Evolutionary conservation across 1,140 invertebrate genomes (phyloP).

Genomic region (Druon quercuslanigerum): DNA sequence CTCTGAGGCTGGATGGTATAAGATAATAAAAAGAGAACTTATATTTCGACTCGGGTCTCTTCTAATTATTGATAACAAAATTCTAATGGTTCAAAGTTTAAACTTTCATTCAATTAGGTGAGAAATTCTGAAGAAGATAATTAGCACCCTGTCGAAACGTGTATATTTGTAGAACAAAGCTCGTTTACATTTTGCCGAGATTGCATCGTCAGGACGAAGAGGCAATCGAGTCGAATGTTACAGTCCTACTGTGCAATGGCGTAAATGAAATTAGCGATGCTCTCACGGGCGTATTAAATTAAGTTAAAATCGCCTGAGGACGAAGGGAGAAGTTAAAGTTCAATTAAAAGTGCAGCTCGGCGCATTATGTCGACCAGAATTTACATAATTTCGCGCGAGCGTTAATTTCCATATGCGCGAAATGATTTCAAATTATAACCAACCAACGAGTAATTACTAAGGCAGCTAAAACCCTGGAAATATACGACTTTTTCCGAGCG

Average conservation of each 20-base stretch:
- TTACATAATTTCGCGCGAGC: slow-evolving; percentile 18
- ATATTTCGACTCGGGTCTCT: no score
- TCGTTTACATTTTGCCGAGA: no score
- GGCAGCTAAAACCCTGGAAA: slow-evolving; percentile 4
- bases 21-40: no score
- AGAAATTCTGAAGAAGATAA: no score
- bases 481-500: neutral
- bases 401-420: slow-evolving; percentile 18
- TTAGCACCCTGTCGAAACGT: no score
- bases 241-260: slow-evolving; percentile 6
- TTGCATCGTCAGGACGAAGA: neutral
- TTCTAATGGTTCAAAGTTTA: no score
- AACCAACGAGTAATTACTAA: slow-evolving; percentile 17
- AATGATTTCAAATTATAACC: slow-evolving; percentile 18
- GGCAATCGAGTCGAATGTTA: neutral
- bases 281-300: slow-evolving; percentile 26
- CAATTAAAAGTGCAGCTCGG: slow-evolving; percentile 16
- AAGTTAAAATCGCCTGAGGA: slow-evolving; percentile 21
- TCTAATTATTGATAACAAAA: no score
- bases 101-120: no score
- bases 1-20: no score
- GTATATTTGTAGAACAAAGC: no score
- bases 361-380: slow-evolving; percentile 23
- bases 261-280: slow-evolving; percentile 26
- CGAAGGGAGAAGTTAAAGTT: slow-evolving; percentile 18